These are phyloP conservation scores for Patella ulyssiponensis DNA, from an alignment of 2,888 invertebrate genomes.

Conservation along the genomic window DNA sequence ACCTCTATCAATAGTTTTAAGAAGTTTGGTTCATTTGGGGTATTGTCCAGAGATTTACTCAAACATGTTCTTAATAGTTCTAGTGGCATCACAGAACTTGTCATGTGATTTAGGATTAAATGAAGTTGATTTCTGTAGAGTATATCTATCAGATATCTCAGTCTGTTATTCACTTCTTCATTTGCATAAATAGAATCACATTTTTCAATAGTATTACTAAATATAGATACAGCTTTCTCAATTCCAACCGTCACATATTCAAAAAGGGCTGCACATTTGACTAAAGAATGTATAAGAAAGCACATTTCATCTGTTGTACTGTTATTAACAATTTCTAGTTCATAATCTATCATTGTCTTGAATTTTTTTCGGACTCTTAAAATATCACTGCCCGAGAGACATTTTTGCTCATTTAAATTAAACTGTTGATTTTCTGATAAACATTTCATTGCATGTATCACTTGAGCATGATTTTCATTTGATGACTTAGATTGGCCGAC, in stretches of 20 bases:
- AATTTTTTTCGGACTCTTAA: conserved; percentile 42
- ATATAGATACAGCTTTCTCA: conserved; percentile 39
- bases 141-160: conserved; percentile 28
- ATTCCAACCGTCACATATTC: conserved; percentile 59
- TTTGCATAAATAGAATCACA: conserved; percentile 2
- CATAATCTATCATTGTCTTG: conserved; percentile 28
- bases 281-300: conserved; percentile 33
- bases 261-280: conserved; percentile 63
- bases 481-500: conserved; percentile 18
- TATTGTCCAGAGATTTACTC: conserved; percentile 49
- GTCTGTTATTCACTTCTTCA: conserved; percentile 10
- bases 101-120: conserved; percentile 56
- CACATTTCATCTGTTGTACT: neutral
- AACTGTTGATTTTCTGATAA: conserved; percentile 39
- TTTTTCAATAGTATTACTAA: conserved; percentile 20
- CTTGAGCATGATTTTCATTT: conserved; percentile 28
- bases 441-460: conserved; percentile 38
- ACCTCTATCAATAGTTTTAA: conserved; percentile 56
- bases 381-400: conserved; percentile 30
- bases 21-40: conserved; percentile 56
- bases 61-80: conserved; percentile 50
- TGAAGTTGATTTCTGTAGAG: conserved; percentile 41
- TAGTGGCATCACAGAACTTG: conserved; percentile 45
- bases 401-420: conserved; percentile 27
- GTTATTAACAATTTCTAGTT: conserved; percentile 17